phyloP scores from a whole-genome alignment of 2,888 invertebrate species.

The Tupiocoris notatus region DNA sequence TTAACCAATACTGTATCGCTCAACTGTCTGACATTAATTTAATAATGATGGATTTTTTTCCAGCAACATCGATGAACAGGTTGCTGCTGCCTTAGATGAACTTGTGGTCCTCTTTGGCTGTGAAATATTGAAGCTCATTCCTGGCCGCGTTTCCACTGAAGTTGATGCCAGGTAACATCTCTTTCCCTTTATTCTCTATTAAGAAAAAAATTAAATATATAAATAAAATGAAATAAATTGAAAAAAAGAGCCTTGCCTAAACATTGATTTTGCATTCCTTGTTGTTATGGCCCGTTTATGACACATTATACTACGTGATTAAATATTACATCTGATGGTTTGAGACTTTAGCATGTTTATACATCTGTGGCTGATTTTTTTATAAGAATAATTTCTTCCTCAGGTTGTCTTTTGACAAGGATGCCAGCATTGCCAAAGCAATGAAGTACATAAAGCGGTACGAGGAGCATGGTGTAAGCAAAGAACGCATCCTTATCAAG shows the following conservation, averaged over 20 bases:
- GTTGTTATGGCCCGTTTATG: too few relatives aligned
- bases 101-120: conserved; percentile 92
- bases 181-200: too few relatives aligned
- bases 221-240: too few relatives aligned
- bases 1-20: too few relatives aligned
- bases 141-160: conserved; percentile 95
- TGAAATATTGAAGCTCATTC: conserved; percentile 96
- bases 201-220: too few relatives aligned
- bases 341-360: too few relatives aligned
- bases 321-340: too few relatives aligned
- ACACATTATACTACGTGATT: too few relatives aligned
- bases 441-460: conserved; percentile 81
- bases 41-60: too few relatives aligned
- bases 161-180: conserved; percentile 90
- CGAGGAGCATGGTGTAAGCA: conserved; percentile 81
- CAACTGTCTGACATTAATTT: too few relatives aligned
- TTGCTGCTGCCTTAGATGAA: conserved; percentile 86
- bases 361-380: too few relatives aligned
- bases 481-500: conserved; percentile 94
- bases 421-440: conserved; percentile 87
- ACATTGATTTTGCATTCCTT: not conserved
- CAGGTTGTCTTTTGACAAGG: conserved; percentile 91
- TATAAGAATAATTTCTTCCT: conserved; percentile 47
- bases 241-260: not conserved
- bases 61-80: conserved; percentile 69